Conservation (phyloP, 2,797 vertebrate species). For the Chromobotia macracanthus region DNA sequence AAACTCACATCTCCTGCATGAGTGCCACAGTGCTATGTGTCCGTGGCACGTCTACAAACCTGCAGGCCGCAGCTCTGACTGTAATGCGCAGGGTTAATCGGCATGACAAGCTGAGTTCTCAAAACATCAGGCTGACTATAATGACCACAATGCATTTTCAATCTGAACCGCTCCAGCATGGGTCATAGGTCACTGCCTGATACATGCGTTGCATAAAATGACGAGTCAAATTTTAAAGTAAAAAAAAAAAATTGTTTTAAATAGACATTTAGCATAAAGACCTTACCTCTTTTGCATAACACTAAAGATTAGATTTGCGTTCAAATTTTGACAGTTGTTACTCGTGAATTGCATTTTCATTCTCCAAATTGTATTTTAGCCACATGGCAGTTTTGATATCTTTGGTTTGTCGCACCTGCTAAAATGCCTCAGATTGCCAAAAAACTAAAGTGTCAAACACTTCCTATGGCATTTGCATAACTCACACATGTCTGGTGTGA, state of each 20-base stretch:
- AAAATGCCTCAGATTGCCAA: slow-evolving; percentile 21
- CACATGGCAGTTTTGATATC: slow-evolving; percentile 31
- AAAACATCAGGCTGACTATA: slow-evolving; percentile 14
- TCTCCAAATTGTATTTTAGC: slow-evolving; percentile 4
- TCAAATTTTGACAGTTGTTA: not conserved
- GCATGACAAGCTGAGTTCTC: not conserved
- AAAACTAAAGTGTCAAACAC: slow-evolving; percentile 38
- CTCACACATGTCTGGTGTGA: slow-evolving; percentile 42
- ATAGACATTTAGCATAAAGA: no score
- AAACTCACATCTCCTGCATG: slow-evolving; percentile 12
- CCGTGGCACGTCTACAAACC: not conserved
- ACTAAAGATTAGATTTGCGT: not conserved
- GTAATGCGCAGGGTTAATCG: slow-evolving; percentile 18
- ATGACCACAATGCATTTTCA: slow-evolving; percentile 17
- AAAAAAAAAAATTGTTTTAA: no score
- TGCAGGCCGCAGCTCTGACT: not conserved
- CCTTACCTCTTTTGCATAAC: not conserved
- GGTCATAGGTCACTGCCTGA: not conserved
- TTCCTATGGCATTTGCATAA: slow-evolving; percentile 36
- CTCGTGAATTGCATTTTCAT: not conserved
- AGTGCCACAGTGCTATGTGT: not conserved
- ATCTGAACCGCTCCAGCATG: not conserved
- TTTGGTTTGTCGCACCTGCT: slow-evolving; percentile 35
- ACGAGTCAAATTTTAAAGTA: not conserved
- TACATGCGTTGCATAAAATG: not conserved